Percentiles rank a stretch among this genome's conserved stretches.
These are phyloP conservation scores for Echinops telfairi DNA, from an alignment of 2,113 vertebrate species.

Conservation along the genomic window DNA sequence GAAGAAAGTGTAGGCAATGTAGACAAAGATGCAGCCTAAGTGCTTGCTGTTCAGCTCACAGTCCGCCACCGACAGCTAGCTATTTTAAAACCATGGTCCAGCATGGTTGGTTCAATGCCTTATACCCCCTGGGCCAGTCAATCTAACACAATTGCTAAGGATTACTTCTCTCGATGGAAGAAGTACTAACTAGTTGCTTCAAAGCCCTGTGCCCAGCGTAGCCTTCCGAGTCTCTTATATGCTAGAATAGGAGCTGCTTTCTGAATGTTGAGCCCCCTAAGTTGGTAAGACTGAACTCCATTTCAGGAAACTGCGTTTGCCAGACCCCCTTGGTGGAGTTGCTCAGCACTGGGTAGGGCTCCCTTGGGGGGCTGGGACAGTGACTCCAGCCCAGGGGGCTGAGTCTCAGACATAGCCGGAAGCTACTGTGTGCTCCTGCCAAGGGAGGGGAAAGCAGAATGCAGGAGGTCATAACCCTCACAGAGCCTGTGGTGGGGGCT, in stretches of 20 bases:
- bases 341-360: not conserved
- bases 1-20: not conserved
- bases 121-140: not conserved
- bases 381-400: not conserved
- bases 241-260: not conserved
- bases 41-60: not conserved
- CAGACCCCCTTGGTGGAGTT: not conserved
- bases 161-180: not conserved
- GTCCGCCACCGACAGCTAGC: not conserved
- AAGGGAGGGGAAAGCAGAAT: not conserved
- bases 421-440: not conserved
- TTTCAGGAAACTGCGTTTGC: conserved; percentile 17
- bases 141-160: not conserved
- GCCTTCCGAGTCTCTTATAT: not conserved
- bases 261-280: conserved; percentile 29
- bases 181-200: not conserved
- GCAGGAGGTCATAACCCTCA: not conserved
- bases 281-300: not conserved
- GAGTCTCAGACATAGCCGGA: too few species aligned
- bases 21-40: not conserved
- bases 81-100: not conserved
- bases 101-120: not conserved
- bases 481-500: not conserved
- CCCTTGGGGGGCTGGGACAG: not conserved
- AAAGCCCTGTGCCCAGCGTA: not conserved